phyloP scores from a whole-genome alignment of 2,888 invertebrate species.

The Abscondita cerata region DNA sequence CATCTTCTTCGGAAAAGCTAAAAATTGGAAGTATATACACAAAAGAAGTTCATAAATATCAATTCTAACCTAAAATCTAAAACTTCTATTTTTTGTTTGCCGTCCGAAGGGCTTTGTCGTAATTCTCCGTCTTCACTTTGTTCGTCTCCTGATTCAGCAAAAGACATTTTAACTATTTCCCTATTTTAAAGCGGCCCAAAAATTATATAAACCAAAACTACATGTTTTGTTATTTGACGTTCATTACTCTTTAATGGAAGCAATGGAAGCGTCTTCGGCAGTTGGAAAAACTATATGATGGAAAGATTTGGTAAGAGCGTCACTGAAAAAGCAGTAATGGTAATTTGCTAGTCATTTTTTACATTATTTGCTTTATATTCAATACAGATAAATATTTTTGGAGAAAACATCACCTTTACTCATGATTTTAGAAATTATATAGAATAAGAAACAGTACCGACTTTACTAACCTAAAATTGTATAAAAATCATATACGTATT shows the following conservation, averaged over 20 bases:
- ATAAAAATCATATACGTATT: no score
- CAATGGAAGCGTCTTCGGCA: no score
- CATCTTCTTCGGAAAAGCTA: conserved; percentile 75
- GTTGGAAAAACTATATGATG: no score
- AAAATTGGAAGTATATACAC: conserved; percentile 30
- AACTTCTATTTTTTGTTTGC: conserved; percentile 44
- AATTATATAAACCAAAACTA: not conserved
- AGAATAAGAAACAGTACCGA: no score
- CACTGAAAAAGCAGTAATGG: no score
- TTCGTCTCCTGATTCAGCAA: conserved; percentile 65
- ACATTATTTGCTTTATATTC: no score
- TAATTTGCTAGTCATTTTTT: no score
- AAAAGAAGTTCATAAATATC: not conserved
- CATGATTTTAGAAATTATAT: no score
- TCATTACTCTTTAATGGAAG: not conserved
- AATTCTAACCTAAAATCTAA: conserved; percentile 54
- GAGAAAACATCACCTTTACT: no score
- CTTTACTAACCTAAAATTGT: no score
- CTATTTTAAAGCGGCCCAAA: not conserved
- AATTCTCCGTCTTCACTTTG: conserved; percentile 88
- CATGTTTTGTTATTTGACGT: not conserved
- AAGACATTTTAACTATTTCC: conserved; percentile 49
- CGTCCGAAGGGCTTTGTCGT: conserved; percentile 70
- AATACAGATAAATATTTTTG: no score
- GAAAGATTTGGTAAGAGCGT: no score